phyloP scores from a whole-genome alignment of 2,797 vertebrate genomes.

The Carduelis carduelis region DNA sequence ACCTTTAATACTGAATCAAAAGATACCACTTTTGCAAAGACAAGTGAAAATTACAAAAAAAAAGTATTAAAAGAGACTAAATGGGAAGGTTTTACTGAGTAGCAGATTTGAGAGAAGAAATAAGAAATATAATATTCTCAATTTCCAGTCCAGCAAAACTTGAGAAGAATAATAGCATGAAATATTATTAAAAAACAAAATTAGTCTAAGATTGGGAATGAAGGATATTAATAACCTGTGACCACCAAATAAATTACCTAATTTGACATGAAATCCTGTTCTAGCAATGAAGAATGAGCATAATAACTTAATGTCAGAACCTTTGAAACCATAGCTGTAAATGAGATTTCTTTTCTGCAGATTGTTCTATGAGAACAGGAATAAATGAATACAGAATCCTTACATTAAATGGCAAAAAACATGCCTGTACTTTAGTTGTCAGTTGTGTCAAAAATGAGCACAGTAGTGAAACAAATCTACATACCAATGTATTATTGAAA shows the following conservation, averaged over 20 bases:
- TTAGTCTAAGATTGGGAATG: background rate
- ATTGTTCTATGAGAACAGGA: background rate
- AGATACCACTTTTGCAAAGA: background rate
- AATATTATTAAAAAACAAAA: background rate
- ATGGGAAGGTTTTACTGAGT: background rate
- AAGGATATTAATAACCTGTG: background rate
- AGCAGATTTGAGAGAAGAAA: background rate
- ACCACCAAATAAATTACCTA: background rate
- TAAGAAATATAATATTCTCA: background rate
- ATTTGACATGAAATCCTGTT: background rate
- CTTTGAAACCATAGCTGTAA: background rate
- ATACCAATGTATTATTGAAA: background rate
- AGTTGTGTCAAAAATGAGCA: background rate
- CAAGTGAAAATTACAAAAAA: background rate
- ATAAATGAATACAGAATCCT: conserved; percentile 15
- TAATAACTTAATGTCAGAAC: background rate
- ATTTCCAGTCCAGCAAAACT: background rate
- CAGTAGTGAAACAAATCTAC: background rate
- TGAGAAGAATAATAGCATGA: background rate
- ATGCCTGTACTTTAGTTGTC: background rate
- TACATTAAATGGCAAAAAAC: background rate
- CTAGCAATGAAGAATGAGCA: background rate
- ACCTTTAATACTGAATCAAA: background rate
- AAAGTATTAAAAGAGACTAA: background rate
- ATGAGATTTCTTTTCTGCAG: background rate